phyloP scores from a whole-genome alignment of 2,797 vertebrate genomes.

The Antennarius maculatus region DNA sequence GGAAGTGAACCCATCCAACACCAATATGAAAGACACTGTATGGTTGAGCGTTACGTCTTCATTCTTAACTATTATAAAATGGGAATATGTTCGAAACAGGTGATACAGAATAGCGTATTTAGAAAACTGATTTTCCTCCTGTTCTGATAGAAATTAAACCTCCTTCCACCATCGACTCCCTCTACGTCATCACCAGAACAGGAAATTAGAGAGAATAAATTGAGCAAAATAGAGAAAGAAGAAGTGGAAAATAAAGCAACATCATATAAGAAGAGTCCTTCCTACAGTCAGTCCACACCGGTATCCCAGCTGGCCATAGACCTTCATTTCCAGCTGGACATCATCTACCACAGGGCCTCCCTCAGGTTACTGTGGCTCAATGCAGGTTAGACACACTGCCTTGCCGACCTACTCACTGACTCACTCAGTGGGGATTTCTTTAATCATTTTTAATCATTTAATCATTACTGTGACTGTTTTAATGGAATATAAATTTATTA shows the following conservation, averaged over 20 bases:
- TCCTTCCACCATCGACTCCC: neutral
- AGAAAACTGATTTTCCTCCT: conserved; percentile 17
- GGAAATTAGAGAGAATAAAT: conserved; percentile 15
- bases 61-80: neutral
- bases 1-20: conserved; percentile 3
- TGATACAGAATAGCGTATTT: no score
- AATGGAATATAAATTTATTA: neutral
- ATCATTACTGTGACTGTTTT: neutral
- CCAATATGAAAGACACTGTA: neutral
- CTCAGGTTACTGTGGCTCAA: conserved; percentile 82
- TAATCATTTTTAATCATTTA: neutral
- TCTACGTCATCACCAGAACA: conserved; percentile 29
- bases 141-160: conserved; percentile 52
- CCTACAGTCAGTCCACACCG: conserved; percentile 34
- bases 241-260: conserved; percentile 22
- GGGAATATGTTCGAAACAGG: neutral
- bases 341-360: conserved; percentile 86
- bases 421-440: neutral
- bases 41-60: conserved; percentile 1
- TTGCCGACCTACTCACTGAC: conserved; percentile 4
- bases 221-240: conserved; percentile 26
- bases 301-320: conserved; percentile 79
- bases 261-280: conserved; percentile 23
- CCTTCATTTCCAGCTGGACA: conserved; percentile 88
- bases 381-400: conserved; percentile 66